These are phyloP conservation scores for Diplodus puntazzo DNA, from an alignment of 2,797 vertebrate genomes.

Conservation along the genomic window DNA sequence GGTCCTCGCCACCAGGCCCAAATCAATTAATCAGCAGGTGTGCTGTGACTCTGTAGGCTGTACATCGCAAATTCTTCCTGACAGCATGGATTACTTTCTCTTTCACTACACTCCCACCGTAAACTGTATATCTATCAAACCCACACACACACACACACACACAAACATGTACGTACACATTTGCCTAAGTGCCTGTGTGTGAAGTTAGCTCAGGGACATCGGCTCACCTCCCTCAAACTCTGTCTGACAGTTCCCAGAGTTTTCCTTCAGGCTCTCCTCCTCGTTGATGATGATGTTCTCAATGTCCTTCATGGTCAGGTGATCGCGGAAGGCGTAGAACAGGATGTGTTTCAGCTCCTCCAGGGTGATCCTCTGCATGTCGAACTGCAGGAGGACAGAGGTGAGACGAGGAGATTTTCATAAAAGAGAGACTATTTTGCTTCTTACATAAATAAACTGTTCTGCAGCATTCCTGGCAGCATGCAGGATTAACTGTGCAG, in stretches of 20 bases:
- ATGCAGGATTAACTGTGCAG: not conserved
- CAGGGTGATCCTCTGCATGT: slow-evolving; percentile 98
- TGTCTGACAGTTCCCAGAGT: slow-evolving; percentile 95
- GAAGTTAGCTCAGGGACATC: slow-evolving; percentile 19
- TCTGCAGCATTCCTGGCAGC: not conserved
- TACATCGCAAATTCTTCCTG: slow-evolving; percentile 51
- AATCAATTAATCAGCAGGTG: slow-evolving; percentile 79
- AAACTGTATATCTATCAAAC: not conserved
- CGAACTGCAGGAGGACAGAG: slow-evolving; percentile 88
- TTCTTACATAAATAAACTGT: slow-evolving; percentile 13
- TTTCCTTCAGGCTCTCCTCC: slow-evolving; percentile 97
- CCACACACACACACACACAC: slow-evolving; percentile 3
- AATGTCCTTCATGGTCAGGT: slow-evolving; percentile 99
- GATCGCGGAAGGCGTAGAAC: slow-evolving; percentile 97
- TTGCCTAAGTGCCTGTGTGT: slow-evolving; percentile 14
- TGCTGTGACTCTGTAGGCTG: slow-evolving; percentile 36
- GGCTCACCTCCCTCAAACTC: slow-evolving; percentile 94
- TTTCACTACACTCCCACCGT: slow-evolving; percentile 1
- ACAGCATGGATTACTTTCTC: slow-evolving; percentile 41
- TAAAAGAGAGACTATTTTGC: not conserved
- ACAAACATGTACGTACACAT: slow-evolving; percentile 22
- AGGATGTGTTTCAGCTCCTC: slow-evolving; percentile 99
- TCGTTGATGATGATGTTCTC: slow-evolving; percentile 99
- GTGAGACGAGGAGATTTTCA: slow-evolving; percentile 1
- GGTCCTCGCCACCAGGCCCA: slow-evolving; percentile 17